Evolutionary conservation across 2,888 invertebrate species (phyloP), one percentile per base, ranked within the genome.

Genomic region (Amaurobius ferox): DNA sequence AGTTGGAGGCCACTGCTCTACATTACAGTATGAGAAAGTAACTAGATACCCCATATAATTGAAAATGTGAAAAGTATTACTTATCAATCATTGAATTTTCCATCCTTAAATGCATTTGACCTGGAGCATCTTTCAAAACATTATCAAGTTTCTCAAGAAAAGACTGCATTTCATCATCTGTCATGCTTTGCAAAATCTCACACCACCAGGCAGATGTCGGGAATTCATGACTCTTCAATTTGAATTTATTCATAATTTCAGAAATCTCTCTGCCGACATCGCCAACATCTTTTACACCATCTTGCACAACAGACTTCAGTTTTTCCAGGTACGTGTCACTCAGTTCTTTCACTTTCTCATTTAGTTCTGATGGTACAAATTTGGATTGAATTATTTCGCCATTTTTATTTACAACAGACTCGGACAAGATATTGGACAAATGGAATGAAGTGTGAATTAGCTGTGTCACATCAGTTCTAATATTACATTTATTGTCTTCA

Each of bases 401-500:
- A 6, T 23, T 11, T 3, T 55, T 55, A n/a, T n/a, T n/a, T n/a
- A n/a, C n/a, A 5, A 23, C 55, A 23, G 3, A 23, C 23, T 23
- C 23, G 1, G 23, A 3, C 2, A 55, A 23, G 23, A 55, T 55
- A 23, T 55, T 55, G 11, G 55, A 55, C 55, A 55, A 55, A 3
- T 55, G 55, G 23, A 23, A 55, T 23, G 16, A n/a, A 16, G 55
- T 3, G 90, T 95, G 95, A 29, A 95, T 93, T 89, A 94, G 92
- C 88, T 94, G 93, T 0, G 95, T 91, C 70, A 93, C 93, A 90
- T 95, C 95, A 23, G 95, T 93, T 67, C 92, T 91, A 71, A 93
- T 90, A 3, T 91, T 89, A 23, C 92, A 90, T 89, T 91, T 90
- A 79, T 92, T 91, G 80, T 92, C 91, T 32, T 91, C 90, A 5